Evolutionary conservation across 2,888 invertebrate genomes (phyloP).

Genomic region (Rhopalosiphum nymphaeae): DNA sequence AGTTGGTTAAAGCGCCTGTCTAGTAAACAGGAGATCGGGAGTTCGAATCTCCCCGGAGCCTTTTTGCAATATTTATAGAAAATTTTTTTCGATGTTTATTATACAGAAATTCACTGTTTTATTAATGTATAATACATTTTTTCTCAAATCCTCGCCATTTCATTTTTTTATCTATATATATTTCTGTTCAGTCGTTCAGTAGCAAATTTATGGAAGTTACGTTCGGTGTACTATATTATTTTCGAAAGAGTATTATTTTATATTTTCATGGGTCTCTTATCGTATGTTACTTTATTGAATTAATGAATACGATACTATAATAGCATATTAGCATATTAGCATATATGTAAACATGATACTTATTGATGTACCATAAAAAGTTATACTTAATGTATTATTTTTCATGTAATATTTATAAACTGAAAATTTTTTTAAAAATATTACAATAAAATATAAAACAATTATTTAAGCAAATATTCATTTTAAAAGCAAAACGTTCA

Average conservation of each 20-base stretch:
- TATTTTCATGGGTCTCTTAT: not conserved
- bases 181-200: not conserved
- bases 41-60: conserved; percentile 61
- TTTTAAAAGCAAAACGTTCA: not conserved
- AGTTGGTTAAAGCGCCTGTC: conserved; percentile 56
- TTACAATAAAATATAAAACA: not conserved
- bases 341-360: not conserved
- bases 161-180: not conserved
- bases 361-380: not conserved
- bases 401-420: not conserved
- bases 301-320: not conserved
- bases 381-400: not conserved
- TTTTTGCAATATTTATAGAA: not conserved
- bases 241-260: not conserved
- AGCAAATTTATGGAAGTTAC: not conserved
- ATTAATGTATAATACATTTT: not conserved
- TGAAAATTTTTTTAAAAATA: not conserved
- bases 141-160: not conserved
- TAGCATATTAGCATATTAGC: not conserved
- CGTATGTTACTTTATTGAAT: not conserved
- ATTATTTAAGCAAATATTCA: not conserved
- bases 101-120: not conserved
- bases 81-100: not conserved
- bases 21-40: conserved; percentile 58
- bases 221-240: too few species aligned